Evolutionary conservation across 2,797 vertebrate species (phyloP).

Genomic region (Galagoides demidoff): DNA sequence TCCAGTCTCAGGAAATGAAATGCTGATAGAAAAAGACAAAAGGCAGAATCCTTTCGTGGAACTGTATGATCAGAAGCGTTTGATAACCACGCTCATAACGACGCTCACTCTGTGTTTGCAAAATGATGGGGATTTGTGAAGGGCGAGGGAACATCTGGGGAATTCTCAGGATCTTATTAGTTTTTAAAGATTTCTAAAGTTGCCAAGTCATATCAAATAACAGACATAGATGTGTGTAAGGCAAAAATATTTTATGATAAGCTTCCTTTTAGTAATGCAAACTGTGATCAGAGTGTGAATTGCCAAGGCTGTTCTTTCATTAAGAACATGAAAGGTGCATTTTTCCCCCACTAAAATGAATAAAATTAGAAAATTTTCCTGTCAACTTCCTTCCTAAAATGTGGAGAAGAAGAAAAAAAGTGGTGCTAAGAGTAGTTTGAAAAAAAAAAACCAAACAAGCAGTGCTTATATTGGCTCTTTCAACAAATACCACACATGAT

Average conservation of each 20-base stretch:
- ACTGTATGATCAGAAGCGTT: neutral
- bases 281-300: neutral
- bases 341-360: neutral
- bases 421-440: no score
- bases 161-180: neutral
- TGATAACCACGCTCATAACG: fast-evolving
- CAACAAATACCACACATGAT: neutral
- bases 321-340: neutral
- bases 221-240: neutral
- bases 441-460: no score
- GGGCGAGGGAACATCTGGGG: neutral
- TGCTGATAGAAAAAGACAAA: neutral
- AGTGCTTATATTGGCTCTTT: neutral
- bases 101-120: neutral
- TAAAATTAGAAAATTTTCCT: neutral
- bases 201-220: neutral
- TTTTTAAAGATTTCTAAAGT: neutral
- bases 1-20: neutral
- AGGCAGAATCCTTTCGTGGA: neutral
- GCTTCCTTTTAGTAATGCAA: neutral
- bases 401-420: no score
- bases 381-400: neutral
- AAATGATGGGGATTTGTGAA: neutral
- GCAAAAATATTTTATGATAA: neutral
- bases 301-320: fast-evolving